Percentiles rank a stretch among this genome's conserved stretches.
Conservation (phyloP, 2,797 vertebrate species). For the Glyptemys insculpta region DNA sequence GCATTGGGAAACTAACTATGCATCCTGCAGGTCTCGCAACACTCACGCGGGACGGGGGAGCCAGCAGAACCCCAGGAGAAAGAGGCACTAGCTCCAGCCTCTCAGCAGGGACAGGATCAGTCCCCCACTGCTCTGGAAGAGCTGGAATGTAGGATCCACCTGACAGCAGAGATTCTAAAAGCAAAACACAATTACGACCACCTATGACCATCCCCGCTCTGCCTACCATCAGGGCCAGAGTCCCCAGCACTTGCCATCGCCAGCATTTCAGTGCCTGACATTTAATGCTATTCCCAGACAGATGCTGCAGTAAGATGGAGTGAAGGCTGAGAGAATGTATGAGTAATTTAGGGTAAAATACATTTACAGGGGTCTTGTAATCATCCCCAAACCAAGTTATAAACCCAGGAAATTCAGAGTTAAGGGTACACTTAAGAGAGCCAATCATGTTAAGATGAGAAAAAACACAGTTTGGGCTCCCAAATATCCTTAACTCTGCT, state of each 20-base stretch:
- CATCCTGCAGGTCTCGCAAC: not conserved
- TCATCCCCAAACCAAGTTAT: not conserved
- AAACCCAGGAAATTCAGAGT: not conserved
- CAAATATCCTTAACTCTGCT: not conserved
- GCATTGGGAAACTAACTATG: not conserved
- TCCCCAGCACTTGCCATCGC: not conserved
- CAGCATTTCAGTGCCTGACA: not conserved
- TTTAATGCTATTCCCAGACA: not conserved
- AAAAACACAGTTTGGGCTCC: not conserved
- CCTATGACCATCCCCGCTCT: not conserved
- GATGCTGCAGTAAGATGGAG: not conserved
- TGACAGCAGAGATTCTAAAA: not conserved
- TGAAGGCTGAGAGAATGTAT: not conserved
- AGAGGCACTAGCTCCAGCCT: not conserved
- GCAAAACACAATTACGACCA: not conserved
- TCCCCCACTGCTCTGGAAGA: not conserved
- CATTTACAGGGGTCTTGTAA: not conserved
- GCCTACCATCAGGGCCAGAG: not conserved
- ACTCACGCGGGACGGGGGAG: not conserved
- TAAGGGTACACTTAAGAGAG: not conserved
- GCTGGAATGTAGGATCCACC: not conserved
- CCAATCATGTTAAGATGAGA: not conserved
- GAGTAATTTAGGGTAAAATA: not conserved
- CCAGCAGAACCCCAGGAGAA: not conserved
- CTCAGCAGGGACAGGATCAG: not conserved